Conservation (phyloP, 1,140 invertebrate species). For the Bombus waltoni region DNA sequence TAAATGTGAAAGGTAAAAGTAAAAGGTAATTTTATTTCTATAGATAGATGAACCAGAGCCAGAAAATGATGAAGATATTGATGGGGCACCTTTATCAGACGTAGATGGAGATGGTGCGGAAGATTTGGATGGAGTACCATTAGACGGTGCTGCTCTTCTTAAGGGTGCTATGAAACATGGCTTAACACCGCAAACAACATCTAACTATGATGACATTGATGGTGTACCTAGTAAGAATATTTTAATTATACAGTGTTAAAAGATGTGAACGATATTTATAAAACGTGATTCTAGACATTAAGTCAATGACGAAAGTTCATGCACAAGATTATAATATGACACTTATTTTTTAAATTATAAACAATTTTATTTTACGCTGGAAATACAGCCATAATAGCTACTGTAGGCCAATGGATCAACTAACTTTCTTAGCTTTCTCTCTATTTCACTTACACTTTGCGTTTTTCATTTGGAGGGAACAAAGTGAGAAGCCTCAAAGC, state of each 20-base stretch:
- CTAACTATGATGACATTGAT: constrained; percentile 88
- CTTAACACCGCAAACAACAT: constrained; percentile 78
- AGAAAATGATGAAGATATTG: constrained; percentile 84
- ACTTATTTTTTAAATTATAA: too few relatives aligned
- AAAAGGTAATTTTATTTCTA: constrained; percentile 19
- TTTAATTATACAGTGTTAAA: neutral
- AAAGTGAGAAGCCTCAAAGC: too few relatives aligned
- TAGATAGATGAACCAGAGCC: constrained; percentile 79
- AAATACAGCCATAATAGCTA: too few relatives aligned
- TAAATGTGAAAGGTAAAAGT: neutral
- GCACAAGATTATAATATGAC: too few relatives aligned
- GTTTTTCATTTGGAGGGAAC: too few relatives aligned
- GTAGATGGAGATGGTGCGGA: constrained; percentile 85
- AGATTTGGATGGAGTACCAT: constrained; percentile 90
- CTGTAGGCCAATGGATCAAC: too few relatives aligned
- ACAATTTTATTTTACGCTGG: too few relatives aligned
- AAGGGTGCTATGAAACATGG: constrained; percentile 87
- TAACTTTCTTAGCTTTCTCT: too few relatives aligned
- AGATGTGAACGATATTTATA: too few relatives aligned
- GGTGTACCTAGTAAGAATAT: constrained; percentile 87
- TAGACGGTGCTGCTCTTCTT: constrained; percentile 91
- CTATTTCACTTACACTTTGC: too few relatives aligned
- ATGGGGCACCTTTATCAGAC: constrained; percentile 87
- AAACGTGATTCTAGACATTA: too few relatives aligned
- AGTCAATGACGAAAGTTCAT: too few relatives aligned